Evolutionary conservation across 2,888 invertebrate genomes (phyloP), one percentile per base, ranked within the genome.

Genomic region (Drosophila flavopinicola): DNA sequence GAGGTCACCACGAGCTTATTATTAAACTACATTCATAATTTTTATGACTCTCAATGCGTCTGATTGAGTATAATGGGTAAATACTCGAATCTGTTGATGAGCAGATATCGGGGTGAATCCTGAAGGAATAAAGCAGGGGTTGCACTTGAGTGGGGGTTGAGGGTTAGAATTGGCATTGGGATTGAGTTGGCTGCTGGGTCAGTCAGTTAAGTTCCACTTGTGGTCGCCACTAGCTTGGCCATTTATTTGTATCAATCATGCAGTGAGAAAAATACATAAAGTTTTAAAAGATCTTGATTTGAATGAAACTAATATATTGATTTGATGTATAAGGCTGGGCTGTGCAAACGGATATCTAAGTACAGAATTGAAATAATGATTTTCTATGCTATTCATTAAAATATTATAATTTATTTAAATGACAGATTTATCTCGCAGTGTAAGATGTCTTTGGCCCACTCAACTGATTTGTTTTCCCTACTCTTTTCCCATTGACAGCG

Each of bases 11-110:
- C 64, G 42, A 51, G 74, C 70, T 80, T 84, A 80, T 80, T 84
- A 80, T 86, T 83, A 72, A 83, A 85, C 64, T 35, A 66, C 75
- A 67, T 73, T 73, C 71, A 75, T 78, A 64, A 76, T 83, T 76
- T 83, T 79, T 73, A 80, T 85, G 75, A 69, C 59, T 60, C 75
- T 60, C 47, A 51, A 53, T 66, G 69, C 49, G 33, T 32, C 38
- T 63, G 48, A 73, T 63, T 63, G 61, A 45, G 44, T 37, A 53
- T 64, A 60, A 60, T 68, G 66, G 42, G 52, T 47, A 63, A 80
- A 69, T 38, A 74, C 66, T 71, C 33, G 30, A 64, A 37, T 58
- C 42, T 44, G 17, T 29, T 35, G 57, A 59, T 59, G 42, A 59
- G 42, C 35, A 17, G 32, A n/a, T 4, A 5, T 23, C 1, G 33